These are phyloP conservation scores for Anthonomus grandis DNA, from an alignment of 1,140 invertebrate genomes.

Conservation along the genomic window DNA sequence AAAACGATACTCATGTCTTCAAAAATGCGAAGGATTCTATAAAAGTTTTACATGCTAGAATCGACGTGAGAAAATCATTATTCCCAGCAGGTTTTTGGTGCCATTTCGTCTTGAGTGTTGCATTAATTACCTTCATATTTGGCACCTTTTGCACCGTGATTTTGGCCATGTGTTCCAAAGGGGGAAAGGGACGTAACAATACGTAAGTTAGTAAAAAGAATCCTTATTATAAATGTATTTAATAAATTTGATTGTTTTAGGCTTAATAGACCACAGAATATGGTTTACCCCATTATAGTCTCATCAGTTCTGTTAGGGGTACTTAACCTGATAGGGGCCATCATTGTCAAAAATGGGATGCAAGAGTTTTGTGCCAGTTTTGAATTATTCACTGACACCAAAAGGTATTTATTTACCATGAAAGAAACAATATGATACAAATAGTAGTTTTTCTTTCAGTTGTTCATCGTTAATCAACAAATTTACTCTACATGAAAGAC, in stretches of 20 bases:
- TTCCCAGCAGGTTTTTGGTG: conserved; percentile 17
- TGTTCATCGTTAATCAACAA: conserved; percentile 13
- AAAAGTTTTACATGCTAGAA: conserved; percentile 2
- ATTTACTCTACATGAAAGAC: conserved; percentile 16
- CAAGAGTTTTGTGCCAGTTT: conserved; percentile 17
- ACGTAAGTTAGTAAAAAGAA: conserved; percentile 17
- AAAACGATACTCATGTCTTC: conserved; percentile 14
- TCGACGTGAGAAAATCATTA: conserved; percentile 18
- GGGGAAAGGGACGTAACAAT: conserved; percentile 15
- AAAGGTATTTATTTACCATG: conserved; percentile 9
- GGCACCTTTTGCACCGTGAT: conserved; percentile 14
- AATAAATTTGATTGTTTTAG: conserved; percentile 6
- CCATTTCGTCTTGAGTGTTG: conserved; percentile 15
- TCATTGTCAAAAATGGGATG: conserved; percentile 13
- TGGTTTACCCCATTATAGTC: conserved; percentile 19
- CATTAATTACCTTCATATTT: conserved; percentile 19
- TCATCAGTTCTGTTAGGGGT: conserved; percentile 12
- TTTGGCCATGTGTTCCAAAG: conserved; percentile 23
- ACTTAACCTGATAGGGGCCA: conserved; percentile 8
- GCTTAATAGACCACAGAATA: conserved; percentile 23
- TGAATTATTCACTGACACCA: conserved; percentile 8
- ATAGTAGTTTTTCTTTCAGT: conserved; percentile 9
- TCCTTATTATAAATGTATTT: not conserved
- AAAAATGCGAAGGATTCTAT: conserved; percentile 2
- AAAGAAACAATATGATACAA: not conserved